Evolutionary conservation across 2,888 invertebrate genomes (phyloP), one percentile per base, ranked within the genome.

Genomic region (Phytoseiulus persimilis): DNA sequence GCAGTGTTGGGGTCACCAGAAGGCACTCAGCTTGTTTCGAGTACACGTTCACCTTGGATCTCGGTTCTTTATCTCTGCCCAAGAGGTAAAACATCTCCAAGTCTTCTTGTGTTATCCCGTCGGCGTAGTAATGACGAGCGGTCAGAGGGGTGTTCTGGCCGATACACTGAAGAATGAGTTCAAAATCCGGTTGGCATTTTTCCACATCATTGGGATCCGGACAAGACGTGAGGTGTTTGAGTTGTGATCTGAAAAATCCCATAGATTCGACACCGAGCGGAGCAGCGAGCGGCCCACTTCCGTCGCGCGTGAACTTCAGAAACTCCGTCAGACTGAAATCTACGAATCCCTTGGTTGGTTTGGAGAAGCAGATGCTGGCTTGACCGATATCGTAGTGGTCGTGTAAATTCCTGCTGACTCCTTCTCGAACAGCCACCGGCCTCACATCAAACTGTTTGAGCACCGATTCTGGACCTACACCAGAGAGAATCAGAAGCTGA

Each of bases 141-240:
- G 87, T 3, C 9, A 87, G 87, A n/a, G n/a, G 87, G 6, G 87
- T 87, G 45, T 87, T 87, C n/a, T 33, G 87, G 28, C 87, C 87
- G n/a, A 87, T n/a, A 23, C 28, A 28, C 45, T 39, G n/a, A 6
- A 87, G 87, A 39, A 87, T 87, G 5, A 87, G 32, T 33, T 87
- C 33, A 39, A 87, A 87, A 39, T 87, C 33, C 9, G 87, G 33
- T 23, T 45, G 32, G 45, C 87, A 87, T 28, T n/a, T 32, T 18
- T n/a, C 32, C 3, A n/a, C 45, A 32, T 87, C 45, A 23, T 11
- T 14, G 32, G 33, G 33, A 87, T 32, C n/a, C 5, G 32, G 32
- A 87, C 87, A 87, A 28, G 87, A 32, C 11, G 3, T 87, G 32
- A 65, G 65, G 18, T 87, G 32, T 28, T 32, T 23, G 33, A 11